A percentile compares a stretch with the other conserved stretches of the same genome.
phyloP scores from a whole-genome alignment of 2,888 invertebrate genomes.

The Heteromyza rotundicornis region DNA sequence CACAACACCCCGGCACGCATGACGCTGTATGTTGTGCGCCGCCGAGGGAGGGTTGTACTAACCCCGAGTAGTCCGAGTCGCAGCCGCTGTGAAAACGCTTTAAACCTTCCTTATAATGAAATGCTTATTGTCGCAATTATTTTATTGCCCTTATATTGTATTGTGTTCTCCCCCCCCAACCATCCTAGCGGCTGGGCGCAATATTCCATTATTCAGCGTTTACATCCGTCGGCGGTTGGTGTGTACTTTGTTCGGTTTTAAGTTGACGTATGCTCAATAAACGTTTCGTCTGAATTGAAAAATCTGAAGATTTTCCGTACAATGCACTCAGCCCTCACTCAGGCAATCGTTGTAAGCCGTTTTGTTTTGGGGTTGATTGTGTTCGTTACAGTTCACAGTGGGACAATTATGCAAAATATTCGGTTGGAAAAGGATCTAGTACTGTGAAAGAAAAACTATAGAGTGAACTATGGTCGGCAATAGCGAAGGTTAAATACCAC shows the following conservation, averaged over 20 bases:
- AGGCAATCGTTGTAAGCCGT: background rate
- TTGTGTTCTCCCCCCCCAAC: constrained; percentile 41
- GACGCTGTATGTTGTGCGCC: constrained; percentile 18
- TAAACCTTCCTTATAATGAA: constrained; percentile 53
- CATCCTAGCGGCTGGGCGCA: background rate
- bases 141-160: constrained; percentile 58
- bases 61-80: too few relatives aligned
- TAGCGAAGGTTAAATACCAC: too few relatives aligned
- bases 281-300: constrained; percentile 32
- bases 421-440: too few relatives aligned
- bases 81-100: background rate
- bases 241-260: constrained; percentile 24
- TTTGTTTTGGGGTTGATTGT: constrained; percentile 44
- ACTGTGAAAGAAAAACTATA: too few relatives aligned
- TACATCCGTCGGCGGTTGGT: constrained; percentile 25
- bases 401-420: background rate
- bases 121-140: constrained; percentile 64
- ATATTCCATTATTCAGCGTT: constrained; percentile 25
- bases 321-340: constrained; percentile 40
- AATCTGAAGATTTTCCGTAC: constrained; percentile 35
- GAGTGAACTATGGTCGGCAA: too few relatives aligned
- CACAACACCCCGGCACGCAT: background rate
- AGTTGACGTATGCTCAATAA: constrained; percentile 34
- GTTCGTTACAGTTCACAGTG: constrained; percentile 26
- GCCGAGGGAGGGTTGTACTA: background rate